Evolutionary conservation across 2,888 invertebrate species (phyloP), one percentile per base, ranked within the genome.

Genomic region (Exocentrus adspersus): DNA sequence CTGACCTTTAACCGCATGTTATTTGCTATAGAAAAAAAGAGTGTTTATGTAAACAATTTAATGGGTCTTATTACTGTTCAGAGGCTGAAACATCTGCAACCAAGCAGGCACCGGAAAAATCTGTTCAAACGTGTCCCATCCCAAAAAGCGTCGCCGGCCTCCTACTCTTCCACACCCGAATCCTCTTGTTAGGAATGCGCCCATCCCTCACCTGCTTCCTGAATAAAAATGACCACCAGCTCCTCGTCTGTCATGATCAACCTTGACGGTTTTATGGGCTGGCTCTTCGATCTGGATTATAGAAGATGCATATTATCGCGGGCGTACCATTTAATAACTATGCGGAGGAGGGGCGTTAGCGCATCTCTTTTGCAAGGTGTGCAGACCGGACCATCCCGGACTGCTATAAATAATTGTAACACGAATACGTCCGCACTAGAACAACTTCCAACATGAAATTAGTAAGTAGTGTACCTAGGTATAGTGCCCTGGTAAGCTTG

Each of bases 301-400:
- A 53, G 37, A 58, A 51, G 24, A 65, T 52, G 62, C 57, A 61
- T 60, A 24, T n/a, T n/a, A n/a, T n/a, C n/a, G 43, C 48, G 41
- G 41, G 58, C 54, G 42, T 53, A 50, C 43, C 37, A 67, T 64
- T n/a, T n/a, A n/a, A n/a, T n/a, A n/a, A n/a, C n/a, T n/a, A 7
- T 87, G 82, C 70, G 89, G 88, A 0, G 89, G 87, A 69, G 71
- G 67, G 60, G 63, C 60, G 48, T 37, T 57, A 67, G 64, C 56
- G 60, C 57, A 66, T 64, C 24, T 58, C n/a, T n/a, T n/a, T n/a
- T 68, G 64, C 71, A 69, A 62, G n/a, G n/a, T n/a, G 62, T 68
- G 65, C 65, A 56, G 60, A 64, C 65, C 61, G 58, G 54, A 57
- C 65, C 62, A 51, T 64, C 61, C 62, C 54, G 42, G n/a, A 50